Evolutionary conservation across 1,140 invertebrate genomes (phyloP), one percentile per base, ranked within the genome.

Genomic region (Aphis gossypii): DNA sequence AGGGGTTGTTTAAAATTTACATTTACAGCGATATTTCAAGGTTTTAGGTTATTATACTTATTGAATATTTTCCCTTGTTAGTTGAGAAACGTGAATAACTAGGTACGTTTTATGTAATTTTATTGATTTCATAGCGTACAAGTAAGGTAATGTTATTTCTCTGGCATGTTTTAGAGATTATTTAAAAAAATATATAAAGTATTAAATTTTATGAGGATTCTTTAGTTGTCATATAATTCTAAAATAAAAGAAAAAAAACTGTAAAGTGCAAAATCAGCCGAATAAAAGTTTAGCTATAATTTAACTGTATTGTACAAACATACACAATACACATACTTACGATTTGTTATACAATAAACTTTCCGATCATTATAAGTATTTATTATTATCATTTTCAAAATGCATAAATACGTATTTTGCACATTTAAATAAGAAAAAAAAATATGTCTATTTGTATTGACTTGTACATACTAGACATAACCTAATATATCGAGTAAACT

Each of bases 51-150:
- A 7, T n/a, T 35, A 35, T 35, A 35, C 86, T 88, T 48, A 88
- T 88, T 88, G 46, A 44, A 88, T 51, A 51, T 88, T n/a, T 88
- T 5, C n/a, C 46, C 8, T 87, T 87, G 84, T 48, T 87, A 46
- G 44, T 3, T 25, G 11, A 48, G 9, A 46, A 87, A 20, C 4
- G 11, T 87, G 44, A 25, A 41, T 41, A 76, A 44, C 35, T 44
- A 35, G 35, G 35, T 35, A 84, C 9, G 83, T 11, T 23, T 44
- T 84, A 23, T 11, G 41, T 44, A 25, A 44, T 9, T 84, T 48
- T 88, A 88, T 88, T 18, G 86, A 88, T 88, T 88, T n/a, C n/a
- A 35, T 83, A 84, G 38, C 83, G 3, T 84, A 44, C 21, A 84
- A 41, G 30, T 11, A 76, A 9, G 2, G 83, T 25, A 41, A 84